These are phyloP conservation scores for Erebia ligea DNA, from an alignment of 2,888 invertebrate species.

Conservation along the genomic window DNA sequence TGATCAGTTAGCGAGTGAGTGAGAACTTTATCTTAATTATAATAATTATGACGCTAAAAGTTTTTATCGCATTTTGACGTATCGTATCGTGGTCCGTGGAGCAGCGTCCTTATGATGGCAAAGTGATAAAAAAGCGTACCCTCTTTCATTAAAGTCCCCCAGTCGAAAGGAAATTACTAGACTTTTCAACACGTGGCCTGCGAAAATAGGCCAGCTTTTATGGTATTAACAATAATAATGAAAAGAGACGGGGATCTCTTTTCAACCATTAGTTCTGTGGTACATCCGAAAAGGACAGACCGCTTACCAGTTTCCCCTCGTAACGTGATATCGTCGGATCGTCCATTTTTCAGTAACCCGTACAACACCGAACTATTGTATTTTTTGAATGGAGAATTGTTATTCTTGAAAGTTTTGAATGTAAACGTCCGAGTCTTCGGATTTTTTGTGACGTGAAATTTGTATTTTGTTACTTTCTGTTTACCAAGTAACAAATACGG, in stretches of 20 bases:
- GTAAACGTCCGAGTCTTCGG: slow-evolving; percentile 23
- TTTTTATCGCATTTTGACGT: neutral
- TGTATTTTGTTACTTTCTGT: slow-evolving; percentile 19
- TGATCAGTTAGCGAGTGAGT: too few species aligned
- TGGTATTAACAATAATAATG: slow-evolving; percentile 62
- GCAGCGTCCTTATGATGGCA: slow-evolving; percentile 15
- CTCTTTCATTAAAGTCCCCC: slow-evolving; percentile 40
- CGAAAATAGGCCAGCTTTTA: slow-evolving; percentile 75
- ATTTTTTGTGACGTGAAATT: slow-evolving; percentile 28
- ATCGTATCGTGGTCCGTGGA: neutral
- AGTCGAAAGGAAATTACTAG: slow-evolving; percentile 50
- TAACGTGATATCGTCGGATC: slow-evolving; percentile 40
- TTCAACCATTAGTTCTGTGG: slow-evolving; percentile 43
- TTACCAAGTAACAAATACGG: neutral
- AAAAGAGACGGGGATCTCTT: too few species aligned
- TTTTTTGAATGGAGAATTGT: slow-evolving; percentile 21
- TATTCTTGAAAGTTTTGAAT: slow-evolving; percentile 32
- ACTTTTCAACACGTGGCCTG: slow-evolving; percentile 68
- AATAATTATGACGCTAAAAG: too few species aligned
- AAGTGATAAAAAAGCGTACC: slow-evolving; percentile 25
- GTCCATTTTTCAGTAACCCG: slow-evolving; percentile 36
- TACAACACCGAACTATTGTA: slow-evolving; percentile 25
- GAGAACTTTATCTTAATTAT: too few species aligned
- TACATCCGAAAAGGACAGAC: slow-evolving; percentile 41
- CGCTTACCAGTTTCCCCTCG: slow-evolving; percentile 33